These are phyloP conservation scores for Drosophila pegasa DNA, from an alignment of 2,888 invertebrate species.

Conservation along the genomic window DNA sequence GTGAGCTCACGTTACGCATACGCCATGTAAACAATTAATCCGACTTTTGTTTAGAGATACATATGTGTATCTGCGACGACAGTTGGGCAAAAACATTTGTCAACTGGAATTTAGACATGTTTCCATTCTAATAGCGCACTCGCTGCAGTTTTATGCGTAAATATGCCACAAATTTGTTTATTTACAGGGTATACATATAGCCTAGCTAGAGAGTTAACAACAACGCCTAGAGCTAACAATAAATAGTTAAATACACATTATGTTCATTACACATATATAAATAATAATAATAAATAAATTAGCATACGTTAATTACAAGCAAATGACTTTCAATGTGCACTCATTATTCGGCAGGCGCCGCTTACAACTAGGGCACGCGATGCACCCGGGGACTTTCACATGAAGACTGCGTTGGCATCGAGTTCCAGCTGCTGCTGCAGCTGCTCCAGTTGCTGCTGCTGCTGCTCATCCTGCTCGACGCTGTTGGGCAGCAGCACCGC, in stretches of 20 bases:
- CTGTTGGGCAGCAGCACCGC: constrained; percentile 69
- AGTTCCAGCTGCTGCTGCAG: constrained; percentile 47
- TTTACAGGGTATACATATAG: constrained; percentile 66
- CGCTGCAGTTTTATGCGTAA: background rate
- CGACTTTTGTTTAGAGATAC: constrained; percentile 10
- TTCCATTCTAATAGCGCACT: background rate
- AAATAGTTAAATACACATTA: constrained; percentile 40
- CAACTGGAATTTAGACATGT: constrained; percentile 47
- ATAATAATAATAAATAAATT: constrained; percentile 41
- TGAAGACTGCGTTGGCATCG: constrained; percentile 49
- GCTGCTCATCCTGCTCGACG: constrained; percentile 76
- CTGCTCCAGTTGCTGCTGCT: constrained; percentile 61
- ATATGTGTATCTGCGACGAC: background rate
- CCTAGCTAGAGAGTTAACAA: constrained; percentile 64
- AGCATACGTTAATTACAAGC: constrained; percentile 64
- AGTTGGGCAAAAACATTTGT: constrained; percentile 36
- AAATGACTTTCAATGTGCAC: constrained; percentile 83
- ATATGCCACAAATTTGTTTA: constrained; percentile 59
- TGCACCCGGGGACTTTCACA: constrained; percentile 41
- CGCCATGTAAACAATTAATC: constrained; percentile 26
- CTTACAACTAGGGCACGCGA: constrained; percentile 33
- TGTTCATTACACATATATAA: constrained; percentile 3
- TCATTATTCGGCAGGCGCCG: constrained; percentile 44
- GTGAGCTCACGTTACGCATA: constrained; percentile 42
- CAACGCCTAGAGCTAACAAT: constrained; percentile 60